A percentile compares a stretch with the other conserved stretches of the same genome.
Evolutionary conservation across 2,888 invertebrate species (phyloP).

Genomic region (Anagyrus pseudococci): DNA sequence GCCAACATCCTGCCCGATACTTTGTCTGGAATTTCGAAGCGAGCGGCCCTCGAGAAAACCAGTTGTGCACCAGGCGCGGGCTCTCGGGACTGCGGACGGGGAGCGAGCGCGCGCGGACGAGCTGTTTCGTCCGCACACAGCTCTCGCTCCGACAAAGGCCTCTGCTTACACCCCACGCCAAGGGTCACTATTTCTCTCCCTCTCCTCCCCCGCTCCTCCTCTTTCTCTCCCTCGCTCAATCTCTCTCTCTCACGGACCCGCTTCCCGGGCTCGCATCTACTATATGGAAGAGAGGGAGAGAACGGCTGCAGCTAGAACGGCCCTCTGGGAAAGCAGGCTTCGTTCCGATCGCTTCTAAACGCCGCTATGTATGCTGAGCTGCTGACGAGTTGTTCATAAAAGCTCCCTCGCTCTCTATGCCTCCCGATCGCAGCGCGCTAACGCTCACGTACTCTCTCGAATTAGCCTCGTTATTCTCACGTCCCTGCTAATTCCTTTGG

Average conservation of each 20-base stretch:
- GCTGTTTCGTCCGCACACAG: slow-evolving; percentile 39
- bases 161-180: slow-evolving; percentile 39
- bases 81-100: slow-evolving; percentile 31
- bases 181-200: slow-evolving; percentile 29
- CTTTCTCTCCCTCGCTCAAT: background rate
- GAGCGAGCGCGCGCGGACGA: slow-evolving; percentile 29
- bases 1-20: slow-evolving; percentile 50
- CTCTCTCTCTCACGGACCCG: too few relatives aligned
- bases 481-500: slow-evolving; percentile 18
- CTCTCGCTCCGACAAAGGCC: slow-evolving; percentile 43
- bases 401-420: too few relatives aligned
- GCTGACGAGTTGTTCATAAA: too few relatives aligned
- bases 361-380: too few relatives aligned
- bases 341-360: too few relatives aligned
- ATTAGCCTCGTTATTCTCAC: slow-evolving; percentile 34
- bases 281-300: too few relatives aligned
- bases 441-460: too few relatives aligned
- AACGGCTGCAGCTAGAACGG: too few relatives aligned
- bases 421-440: too few relatives aligned
- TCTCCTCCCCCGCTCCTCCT: background rate
- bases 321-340: too few relatives aligned
- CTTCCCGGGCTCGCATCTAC: background rate
- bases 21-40: slow-evolving; percentile 51
- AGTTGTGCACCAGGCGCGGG: slow-evolving; percentile 40
- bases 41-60: slow-evolving; percentile 47